Conservation (phyloP, 1,140 invertebrate genomes). For the Tetraneura akinire region DNA sequence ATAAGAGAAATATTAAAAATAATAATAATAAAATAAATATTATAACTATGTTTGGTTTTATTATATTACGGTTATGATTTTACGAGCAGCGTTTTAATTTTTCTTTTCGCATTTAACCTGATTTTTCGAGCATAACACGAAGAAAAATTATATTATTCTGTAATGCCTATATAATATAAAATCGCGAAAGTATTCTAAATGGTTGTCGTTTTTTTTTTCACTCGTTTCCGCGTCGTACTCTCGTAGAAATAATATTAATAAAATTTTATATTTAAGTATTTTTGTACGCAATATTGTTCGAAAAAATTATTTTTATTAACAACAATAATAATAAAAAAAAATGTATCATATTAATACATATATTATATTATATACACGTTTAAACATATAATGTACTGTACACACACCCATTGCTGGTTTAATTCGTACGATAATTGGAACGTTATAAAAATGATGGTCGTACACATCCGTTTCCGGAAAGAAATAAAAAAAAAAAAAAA, state of each 20-base stretch:
- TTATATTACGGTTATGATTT: too few species aligned
- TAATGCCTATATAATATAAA: too few species aligned
- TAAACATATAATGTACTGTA: not conserved
- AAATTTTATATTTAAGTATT: too few species aligned
- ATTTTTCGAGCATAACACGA: too few species aligned
- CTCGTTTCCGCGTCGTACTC: not conserved
- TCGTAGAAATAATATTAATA: not conserved
- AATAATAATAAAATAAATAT: too few species aligned
- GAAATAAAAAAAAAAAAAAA: slow-evolving; percentile 22
- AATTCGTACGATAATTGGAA: slow-evolving; percentile 31
- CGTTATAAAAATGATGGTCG: slow-evolving; percentile 29
- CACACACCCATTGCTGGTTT: not conserved
- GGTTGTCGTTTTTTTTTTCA: not conserved
- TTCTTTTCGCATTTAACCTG: too few species aligned
- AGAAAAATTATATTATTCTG: too few species aligned
- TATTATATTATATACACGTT: too few species aligned
- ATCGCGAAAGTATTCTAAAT: too few species aligned
- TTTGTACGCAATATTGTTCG: not conserved
- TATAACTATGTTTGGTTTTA: too few species aligned
- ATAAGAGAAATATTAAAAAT: too few species aligned
- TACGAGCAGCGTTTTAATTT: too few species aligned
- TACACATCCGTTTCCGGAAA: slow-evolving; percentile 48
- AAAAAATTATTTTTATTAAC: slow-evolving; percentile 1
- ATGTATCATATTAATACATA: not conserved
- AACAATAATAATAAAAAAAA: not conserved